phyloP scores from a whole-genome alignment of 2,113 vertebrate species.

The Halcyon malimbica region DNA sequence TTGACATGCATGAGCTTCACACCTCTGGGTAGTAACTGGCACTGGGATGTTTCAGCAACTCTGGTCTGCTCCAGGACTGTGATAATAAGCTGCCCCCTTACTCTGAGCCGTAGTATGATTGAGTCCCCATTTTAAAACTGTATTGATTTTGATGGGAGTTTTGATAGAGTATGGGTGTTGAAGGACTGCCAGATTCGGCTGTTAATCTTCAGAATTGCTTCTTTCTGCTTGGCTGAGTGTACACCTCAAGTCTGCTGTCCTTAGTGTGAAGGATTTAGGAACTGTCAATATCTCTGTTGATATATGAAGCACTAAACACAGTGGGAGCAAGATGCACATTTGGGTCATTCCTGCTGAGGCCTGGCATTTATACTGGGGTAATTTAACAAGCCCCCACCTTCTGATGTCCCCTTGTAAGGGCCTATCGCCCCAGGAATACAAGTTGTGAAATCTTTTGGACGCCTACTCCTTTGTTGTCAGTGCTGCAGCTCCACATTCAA shows the following conservation, averaged over 20 bases:
- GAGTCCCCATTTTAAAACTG: not conserved
- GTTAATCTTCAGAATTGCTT: slow-evolving; percentile 55
- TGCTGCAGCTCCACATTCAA: not conserved
- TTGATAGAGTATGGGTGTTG: slow-evolving; percentile 14
- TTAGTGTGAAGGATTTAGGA: slow-evolving; percentile 45
- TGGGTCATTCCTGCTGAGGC: not conserved
- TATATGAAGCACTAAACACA: not conserved
- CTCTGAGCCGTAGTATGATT: not conserved
- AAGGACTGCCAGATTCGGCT: slow-evolving; percentile 19
- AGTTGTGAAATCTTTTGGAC: not conserved
- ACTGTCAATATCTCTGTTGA: slow-evolving; percentile 16
- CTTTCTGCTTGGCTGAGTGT: slow-evolving; percentile 38
- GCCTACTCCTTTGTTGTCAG: not conserved
- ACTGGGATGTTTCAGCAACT: not conserved
- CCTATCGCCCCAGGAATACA: not conserved
- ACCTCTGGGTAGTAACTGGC: not conserved
- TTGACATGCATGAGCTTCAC: not conserved
- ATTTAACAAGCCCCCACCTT: not conserved
- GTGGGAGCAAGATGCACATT: not conserved
- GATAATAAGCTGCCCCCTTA: not conserved
- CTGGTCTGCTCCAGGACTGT: not conserved
- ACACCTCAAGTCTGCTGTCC: slow-evolving; percentile 1
- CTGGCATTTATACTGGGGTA: not conserved
- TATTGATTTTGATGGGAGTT: slow-evolving; percentile 49
- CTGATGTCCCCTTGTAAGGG: not conserved